phyloP scores from a whole-genome alignment of 2,888 invertebrate genomes.

The Sphaerophoria rueppellii region DNA sequence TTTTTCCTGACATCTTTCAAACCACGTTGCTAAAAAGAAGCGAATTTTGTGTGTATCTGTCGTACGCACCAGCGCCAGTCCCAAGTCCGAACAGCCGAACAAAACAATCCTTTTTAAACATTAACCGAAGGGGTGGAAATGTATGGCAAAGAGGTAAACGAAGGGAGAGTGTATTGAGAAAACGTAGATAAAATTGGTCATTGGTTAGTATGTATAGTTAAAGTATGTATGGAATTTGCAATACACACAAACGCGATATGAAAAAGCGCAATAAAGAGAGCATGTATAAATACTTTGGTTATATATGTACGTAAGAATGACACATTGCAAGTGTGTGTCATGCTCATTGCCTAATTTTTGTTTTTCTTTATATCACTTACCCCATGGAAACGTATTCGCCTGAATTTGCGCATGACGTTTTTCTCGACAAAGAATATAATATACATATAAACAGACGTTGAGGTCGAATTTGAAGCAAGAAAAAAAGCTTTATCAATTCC shows the following conservation, averaged over 20 bases:
- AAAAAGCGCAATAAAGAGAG: not conserved
- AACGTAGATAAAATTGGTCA: not conserved
- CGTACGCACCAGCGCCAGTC: too few relatives aligned
- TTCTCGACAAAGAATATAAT: not conserved
- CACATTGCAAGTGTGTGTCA: slow-evolving; percentile 25
- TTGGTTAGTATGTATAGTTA: not conserved
- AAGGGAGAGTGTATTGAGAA: not conserved
- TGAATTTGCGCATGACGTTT: slow-evolving; percentile 53
- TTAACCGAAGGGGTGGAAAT: not conserved
- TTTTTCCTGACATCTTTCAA: too few relatives aligned
- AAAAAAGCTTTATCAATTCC: not conserved
- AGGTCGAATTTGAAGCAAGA: not conserved
- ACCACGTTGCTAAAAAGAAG: too few relatives aligned
- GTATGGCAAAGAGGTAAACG: not conserved
- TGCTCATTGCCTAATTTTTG: not conserved
- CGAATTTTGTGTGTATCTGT: too few relatives aligned
- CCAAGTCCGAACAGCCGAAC: too few relatives aligned
- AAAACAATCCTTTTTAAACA: not conserved
- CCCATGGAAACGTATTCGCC: slow-evolving; percentile 11
- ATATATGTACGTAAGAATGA: not conserved
- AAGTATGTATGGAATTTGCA: not conserved
- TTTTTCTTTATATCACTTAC: not conserved
- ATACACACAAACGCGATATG: not conserved
- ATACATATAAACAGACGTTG: not conserved
- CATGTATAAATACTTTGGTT: too few relatives aligned